Conservation (phyloP, 1,140 invertebrate genomes). For the Goniozus legneri region DNA sequence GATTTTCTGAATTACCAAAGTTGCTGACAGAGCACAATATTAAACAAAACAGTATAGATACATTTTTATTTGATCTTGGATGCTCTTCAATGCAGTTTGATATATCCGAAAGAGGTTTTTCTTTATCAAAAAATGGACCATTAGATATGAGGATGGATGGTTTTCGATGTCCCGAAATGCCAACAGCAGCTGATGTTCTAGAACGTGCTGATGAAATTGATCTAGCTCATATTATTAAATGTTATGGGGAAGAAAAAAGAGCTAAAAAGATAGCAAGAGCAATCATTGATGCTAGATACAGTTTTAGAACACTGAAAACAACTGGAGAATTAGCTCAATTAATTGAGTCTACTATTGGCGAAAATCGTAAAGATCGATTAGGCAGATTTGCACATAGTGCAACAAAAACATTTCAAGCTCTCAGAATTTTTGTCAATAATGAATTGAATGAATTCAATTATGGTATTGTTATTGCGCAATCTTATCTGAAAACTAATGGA, state of each 20-base stretch:
- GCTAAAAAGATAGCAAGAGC: slow-evolving; percentile 83
- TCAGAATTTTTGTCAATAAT: slow-evolving; percentile 95
- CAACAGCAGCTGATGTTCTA: slow-evolving; percentile 84
- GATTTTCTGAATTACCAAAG: slow-evolving; percentile 80
- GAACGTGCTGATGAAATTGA: slow-evolving; percentile 73
- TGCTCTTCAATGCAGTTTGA: slow-evolving; percentile 96
- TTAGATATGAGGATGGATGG: slow-evolving; percentile 97
- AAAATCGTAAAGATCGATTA: slow-evolving; percentile 64
- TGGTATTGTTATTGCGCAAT: slow-evolving; percentile 74
- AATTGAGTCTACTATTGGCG: slow-evolving; percentile 65
- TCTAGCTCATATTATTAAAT: slow-evolving; percentile 78
- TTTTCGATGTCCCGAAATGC: slow-evolving; percentile 62
- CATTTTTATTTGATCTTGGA: slow-evolving; percentile 91
- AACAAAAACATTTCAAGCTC: slow-evolving; percentile 90
- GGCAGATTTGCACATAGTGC: slow-evolving; percentile 75
- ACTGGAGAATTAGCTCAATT: slow-evolving; percentile 81
- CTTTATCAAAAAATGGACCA: slow-evolving; percentile 76
- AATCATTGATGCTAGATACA: slow-evolving; percentile 82
- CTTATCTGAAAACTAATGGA: slow-evolving; percentile 75
- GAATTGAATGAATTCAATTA: slow-evolving; percentile 95
- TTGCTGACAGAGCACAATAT: slow-evolving; percentile 63
- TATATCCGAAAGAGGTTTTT: slow-evolving; percentile 77
- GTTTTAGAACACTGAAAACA: slow-evolving; percentile 75
- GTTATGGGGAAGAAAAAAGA: slow-evolving; percentile 88
- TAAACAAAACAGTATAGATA: slow-evolving; percentile 70